These are phyloP conservation scores for Notarius lentiginosus DNA, from an alignment of 2,113 vertebrate genomes.

Conservation along the genomic window DNA sequence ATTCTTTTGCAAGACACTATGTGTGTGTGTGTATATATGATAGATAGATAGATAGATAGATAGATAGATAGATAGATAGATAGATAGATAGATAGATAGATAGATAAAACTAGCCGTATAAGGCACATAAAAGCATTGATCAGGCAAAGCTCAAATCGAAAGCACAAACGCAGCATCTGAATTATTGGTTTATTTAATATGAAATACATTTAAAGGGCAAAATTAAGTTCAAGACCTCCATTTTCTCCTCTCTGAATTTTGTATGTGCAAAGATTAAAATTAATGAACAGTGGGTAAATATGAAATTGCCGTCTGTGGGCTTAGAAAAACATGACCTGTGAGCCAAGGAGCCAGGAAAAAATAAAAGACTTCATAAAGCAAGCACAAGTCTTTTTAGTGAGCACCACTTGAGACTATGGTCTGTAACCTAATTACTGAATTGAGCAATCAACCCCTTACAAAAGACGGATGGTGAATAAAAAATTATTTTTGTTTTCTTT, in stretches of 20 bases:
- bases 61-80: too few relatives aligned
- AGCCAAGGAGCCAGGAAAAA: not conserved
- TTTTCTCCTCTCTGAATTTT: not conserved
- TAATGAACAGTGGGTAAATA: conserved; percentile 34
- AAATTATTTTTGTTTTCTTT: not conserved
- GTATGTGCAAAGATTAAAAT: conserved; percentile 15
- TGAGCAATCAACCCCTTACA: conserved; percentile 11
- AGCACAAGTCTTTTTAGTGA: not conserved
- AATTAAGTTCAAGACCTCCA: not conserved
- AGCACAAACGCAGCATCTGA: not conserved
- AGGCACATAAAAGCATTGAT: not conserved
- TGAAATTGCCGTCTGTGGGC: not conserved
- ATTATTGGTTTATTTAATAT: not conserved
- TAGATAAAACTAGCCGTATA: not conserved
- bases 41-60: too few relatives aligned
- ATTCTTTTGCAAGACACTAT: too few relatives aligned
- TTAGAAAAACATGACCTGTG: not conserved
- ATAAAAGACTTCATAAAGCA: not conserved
- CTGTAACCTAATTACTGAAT: conserved; percentile 39
- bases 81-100: too few relatives aligned
- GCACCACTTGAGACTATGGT: conserved; percentile 5
- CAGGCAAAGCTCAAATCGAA: not conserved
- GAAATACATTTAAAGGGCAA: not conserved
- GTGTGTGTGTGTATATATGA: too few relatives aligned
- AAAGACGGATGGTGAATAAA: not conserved